Evolutionary conservation across 1,140 invertebrate species (phyloP).

Genomic region (Pararge aegeria): DNA sequence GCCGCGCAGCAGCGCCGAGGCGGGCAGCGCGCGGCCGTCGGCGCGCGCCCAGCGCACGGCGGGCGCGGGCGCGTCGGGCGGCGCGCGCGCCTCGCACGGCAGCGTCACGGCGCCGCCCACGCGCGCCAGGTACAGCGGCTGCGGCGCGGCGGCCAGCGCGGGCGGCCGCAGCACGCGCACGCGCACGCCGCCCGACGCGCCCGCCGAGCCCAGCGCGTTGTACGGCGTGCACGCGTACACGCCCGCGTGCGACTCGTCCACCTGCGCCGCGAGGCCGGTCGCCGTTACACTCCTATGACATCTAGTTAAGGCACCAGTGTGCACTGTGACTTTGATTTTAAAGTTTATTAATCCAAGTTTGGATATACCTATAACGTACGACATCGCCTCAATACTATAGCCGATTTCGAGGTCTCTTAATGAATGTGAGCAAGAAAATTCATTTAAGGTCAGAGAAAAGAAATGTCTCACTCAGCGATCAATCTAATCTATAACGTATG

Average conservation of each 20-base stretch:
- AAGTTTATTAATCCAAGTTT: too few species aligned
- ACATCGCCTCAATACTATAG: too few species aligned
- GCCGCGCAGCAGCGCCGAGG: slow-evolving; percentile 87
- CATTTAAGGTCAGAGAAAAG: too few species aligned
- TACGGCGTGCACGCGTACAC: slow-evolving; percentile 95
- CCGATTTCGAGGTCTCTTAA: too few species aligned
- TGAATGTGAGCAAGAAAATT: too few species aligned
- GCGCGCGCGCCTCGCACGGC: slow-evolving; percentile 81
- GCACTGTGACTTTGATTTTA: too few species aligned
- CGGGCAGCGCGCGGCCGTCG: slow-evolving; percentile 90
- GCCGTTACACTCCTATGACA: too few species aligned
- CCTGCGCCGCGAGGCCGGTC: too few species aligned
- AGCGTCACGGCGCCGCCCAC: slow-evolving; percentile 90
- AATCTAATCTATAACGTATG: too few species aligned
- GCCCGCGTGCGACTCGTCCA: slow-evolving; percentile 88
- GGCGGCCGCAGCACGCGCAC: slow-evolving; percentile 94
- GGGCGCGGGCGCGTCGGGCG: background rate
- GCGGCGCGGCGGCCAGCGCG: slow-evolving; percentile 87
- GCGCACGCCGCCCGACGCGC: slow-evolving; percentile 90
- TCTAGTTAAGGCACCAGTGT: too few species aligned
- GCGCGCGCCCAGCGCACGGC: slow-evolving; percentile 85
- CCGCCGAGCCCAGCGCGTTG: slow-evolving; percentile 92
- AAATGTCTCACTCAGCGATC: too few species aligned
- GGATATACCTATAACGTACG: too few species aligned
- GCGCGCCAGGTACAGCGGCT: slow-evolving; percentile 90